Evolutionary conservation across 2,797 vertebrate species (phyloP).

Genomic region (Anableps anableps): DNA sequence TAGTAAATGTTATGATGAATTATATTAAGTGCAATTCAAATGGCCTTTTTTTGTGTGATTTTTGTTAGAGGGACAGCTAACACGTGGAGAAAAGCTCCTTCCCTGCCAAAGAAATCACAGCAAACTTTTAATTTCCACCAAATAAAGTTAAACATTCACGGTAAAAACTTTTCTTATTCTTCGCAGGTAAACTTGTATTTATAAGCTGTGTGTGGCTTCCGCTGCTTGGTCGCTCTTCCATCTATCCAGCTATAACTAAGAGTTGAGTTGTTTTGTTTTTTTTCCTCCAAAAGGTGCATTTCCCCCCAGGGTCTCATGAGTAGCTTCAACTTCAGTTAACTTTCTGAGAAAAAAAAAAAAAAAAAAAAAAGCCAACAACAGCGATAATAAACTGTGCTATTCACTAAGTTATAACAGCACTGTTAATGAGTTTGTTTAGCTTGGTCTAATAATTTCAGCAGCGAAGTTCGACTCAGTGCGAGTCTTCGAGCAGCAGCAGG

Average conservation of each 20-base stretch:
- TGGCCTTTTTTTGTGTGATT: constrained; percentile 6
- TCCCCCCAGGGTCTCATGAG: constrained; percentile 25
- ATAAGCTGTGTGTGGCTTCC: constrained; percentile 5
- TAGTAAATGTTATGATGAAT: not conserved
- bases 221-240: constrained; percentile 18
- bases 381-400: constrained; percentile 11
- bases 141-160: constrained; percentile 33
- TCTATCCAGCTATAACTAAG: not conserved
- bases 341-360: constrained; percentile 28
- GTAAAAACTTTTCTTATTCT: not conserved
- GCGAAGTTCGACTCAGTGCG: constrained; percentile 56
- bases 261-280: not conserved
- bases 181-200: constrained; percentile 19
- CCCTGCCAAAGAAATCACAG: constrained; percentile 76
- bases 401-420: constrained; percentile 16
- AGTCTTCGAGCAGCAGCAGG: constrained; percentile 22
- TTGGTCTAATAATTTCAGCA: not conserved
- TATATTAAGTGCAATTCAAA: not conserved
- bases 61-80: constrained; percentile 44
- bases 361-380: constrained; percentile 25
- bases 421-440: constrained; percentile 54
- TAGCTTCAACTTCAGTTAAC: constrained; percentile 49
- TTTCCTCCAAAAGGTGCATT: constrained; percentile 21
- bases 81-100: constrained; percentile 73
- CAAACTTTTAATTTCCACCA: constrained; percentile 52